phyloP scores from a whole-genome alignment of 2,888 invertebrate species.

The Lagria hirta region DNA sequence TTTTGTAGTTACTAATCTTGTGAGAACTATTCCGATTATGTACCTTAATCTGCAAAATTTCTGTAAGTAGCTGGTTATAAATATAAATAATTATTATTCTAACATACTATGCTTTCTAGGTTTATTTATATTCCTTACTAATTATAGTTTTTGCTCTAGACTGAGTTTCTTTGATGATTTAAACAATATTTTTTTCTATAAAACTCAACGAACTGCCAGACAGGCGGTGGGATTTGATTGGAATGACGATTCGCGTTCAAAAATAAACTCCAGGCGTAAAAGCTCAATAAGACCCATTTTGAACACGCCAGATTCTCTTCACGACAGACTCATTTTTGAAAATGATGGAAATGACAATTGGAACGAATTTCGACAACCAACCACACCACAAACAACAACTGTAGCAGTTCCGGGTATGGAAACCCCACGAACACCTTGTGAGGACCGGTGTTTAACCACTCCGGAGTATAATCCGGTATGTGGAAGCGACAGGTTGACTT shows the following conservation, averaged over 20 bases:
- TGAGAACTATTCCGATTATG: too few relatives aligned
- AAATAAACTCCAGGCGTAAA: background rate
- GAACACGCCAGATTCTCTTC: too few relatives aligned
- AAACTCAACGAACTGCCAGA: background rate
- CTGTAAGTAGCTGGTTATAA: too few relatives aligned
- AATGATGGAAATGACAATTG: slow-evolving; percentile 12
- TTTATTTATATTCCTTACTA: too few relatives aligned
- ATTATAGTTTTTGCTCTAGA: background rate
- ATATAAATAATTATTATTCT: too few relatives aligned
- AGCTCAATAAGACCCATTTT: too few relatives aligned
- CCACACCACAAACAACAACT: slow-evolving; percentile 26
- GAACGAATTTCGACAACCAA: slow-evolving; percentile 8
- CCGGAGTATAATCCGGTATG: slow-evolving; percentile 49
- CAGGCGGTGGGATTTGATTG: background rate
- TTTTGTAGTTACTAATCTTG: too few relatives aligned
- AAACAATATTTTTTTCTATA: slow-evolving; percentile 2
- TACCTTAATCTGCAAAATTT: too few relatives aligned
- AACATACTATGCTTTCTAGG: too few relatives aligned
- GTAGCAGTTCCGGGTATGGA: slow-evolving; percentile 42
- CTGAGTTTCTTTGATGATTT: background rate
- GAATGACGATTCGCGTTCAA: background rate
- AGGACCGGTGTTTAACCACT: slow-evolving; percentile 43
- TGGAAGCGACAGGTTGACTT: slow-evolving; percentile 45
- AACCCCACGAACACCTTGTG: slow-evolving; percentile 42
- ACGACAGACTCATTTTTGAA: slow-evolving; percentile 16